Evolutionary conservation across 2,797 vertebrate genomes (phyloP).

Genomic region (Tachyglossus aculeatus): DNA sequence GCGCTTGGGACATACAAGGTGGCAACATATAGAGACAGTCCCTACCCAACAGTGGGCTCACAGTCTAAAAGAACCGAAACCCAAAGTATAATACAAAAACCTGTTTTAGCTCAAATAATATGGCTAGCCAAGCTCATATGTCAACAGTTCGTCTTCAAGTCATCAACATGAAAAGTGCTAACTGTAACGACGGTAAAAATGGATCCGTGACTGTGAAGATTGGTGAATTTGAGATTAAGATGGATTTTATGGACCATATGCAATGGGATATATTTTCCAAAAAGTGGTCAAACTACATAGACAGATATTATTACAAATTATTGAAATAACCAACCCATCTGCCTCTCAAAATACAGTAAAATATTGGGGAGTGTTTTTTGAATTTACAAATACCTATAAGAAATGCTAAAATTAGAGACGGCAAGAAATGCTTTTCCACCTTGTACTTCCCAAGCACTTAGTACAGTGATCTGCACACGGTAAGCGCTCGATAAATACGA

Average conservation of each 20-base stretch:
- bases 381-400: slow-evolving; percentile 27
- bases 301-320: neutral
- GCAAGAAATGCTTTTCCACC: slow-evolving; percentile 56
- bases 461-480: too few species aligned
- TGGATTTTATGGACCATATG: neutral
- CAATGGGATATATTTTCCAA: too few species aligned
- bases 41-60: too few species aligned
- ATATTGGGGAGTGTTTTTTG: neutral
- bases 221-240: neutral
- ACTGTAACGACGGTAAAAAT: neutral
- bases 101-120: slow-evolving; percentile 4
- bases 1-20: too few species aligned
- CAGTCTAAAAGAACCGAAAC: too few species aligned
- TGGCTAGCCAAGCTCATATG: neutral
- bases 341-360: slow-evolving; percentile 2
- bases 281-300: slow-evolving; percentile 3
- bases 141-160: neutral
- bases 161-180: neutral
- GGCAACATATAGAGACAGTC: too few species aligned
- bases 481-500: too few species aligned
- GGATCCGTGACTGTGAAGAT: neutral
- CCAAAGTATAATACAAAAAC: neutral
- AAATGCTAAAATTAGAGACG: slow-evolving; percentile 8
- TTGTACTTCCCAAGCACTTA: too few species aligned
- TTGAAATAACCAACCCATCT: neutral